Conservation (phyloP, 2,113 vertebrate genomes). For the Nerophis lumbriciformis region DNA sequence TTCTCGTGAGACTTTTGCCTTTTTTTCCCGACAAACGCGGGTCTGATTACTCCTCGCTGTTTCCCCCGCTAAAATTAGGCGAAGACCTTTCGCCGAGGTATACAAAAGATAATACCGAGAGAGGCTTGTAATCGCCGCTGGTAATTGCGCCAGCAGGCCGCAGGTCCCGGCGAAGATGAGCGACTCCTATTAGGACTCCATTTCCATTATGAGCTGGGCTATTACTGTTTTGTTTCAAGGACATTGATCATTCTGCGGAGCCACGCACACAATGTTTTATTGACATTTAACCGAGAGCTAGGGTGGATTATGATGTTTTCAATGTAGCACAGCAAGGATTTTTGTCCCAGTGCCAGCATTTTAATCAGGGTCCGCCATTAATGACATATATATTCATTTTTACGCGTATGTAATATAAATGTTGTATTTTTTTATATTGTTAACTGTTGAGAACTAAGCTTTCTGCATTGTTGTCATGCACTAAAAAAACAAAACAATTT, state of each 20-base stretch:
- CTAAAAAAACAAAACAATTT: neutral
- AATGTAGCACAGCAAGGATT: neutral
- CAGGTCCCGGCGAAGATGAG: constrained; percentile 32
- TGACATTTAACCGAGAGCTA: constrained; percentile 18
- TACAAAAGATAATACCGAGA: constrained; percentile 31
- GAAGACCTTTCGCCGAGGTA: constrained; percentile 29
- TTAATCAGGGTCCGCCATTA: neutral
- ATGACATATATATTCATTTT: neutral
- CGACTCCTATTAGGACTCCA: constrained; percentile 35
- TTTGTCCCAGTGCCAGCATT: neutral
- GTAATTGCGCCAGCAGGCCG: constrained; percentile 30
- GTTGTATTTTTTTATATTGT: neutral
- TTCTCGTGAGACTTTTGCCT: too few species aligned
- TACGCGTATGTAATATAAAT: neutral
- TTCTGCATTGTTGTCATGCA: neutral
- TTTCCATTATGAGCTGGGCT: constrained; percentile 32
- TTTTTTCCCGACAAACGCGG: too few species aligned
- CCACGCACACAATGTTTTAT: constrained; percentile 6
- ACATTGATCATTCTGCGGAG: constrained; percentile 28
- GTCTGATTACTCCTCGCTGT: neutral
- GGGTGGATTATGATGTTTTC: neutral
- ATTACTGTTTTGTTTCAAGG: constrained; percentile 37
- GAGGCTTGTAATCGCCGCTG: constrained; percentile 38
- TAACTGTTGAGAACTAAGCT: too few species aligned
- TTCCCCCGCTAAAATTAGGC: neutral